A percentile compares a stretch with the other conserved stretches of the same genome.
These are phyloP conservation scores for Drosophila picticornis DNA, from an alignment of 2,888 invertebrate genomes.

Conservation along the genomic window DNA sequence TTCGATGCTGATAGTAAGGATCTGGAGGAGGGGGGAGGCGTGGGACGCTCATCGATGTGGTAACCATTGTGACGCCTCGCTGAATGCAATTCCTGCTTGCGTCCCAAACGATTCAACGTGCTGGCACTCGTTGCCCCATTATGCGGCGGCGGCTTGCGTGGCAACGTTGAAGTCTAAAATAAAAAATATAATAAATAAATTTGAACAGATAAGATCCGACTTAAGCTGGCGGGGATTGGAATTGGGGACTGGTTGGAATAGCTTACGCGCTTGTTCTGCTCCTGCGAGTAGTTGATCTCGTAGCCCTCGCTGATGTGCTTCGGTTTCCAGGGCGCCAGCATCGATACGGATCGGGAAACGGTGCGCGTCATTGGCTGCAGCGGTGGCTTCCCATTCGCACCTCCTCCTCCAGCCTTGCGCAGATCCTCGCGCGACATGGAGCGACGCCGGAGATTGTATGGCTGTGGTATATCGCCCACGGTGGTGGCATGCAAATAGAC, in stretches of 20 bases:
- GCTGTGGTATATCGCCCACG: constrained; percentile 94
- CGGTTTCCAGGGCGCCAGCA: constrained; percentile 94
- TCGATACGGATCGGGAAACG: constrained; percentile 92
- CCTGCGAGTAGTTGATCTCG: constrained; percentile 92
- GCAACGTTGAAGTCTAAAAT: constrained; percentile 81
- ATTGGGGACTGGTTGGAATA: neutral
- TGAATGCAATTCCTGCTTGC: constrained; percentile 72
- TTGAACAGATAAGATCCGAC: neutral
- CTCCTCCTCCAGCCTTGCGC: constrained; percentile 85
- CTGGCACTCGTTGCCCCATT: constrained; percentile 74
- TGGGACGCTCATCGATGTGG: constrained; percentile 80
- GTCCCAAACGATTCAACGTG: constrained; percentile 76
- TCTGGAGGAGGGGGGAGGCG: constrained; percentile 79
- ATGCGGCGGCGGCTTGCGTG: constrained; percentile 79
- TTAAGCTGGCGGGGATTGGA: neutral
- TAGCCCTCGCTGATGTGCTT: constrained; percentile 90
- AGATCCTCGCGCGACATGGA: constrained; percentile 91
- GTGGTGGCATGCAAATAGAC: constrained; percentile 94
- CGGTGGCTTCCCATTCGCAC: constrained; percentile 60
- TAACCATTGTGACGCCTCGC: constrained; percentile 69
- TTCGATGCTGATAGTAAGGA: constrained; percentile 83
- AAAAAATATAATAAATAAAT: no score
- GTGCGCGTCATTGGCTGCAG: constrained; percentile 88
- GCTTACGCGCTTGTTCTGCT: constrained; percentile 83
- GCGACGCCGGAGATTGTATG: constrained; percentile 88